These are phyloP conservation scores for Eriosoma lanigerum DNA, from an alignment of 1,140 invertebrate genomes.

Conservation along the genomic window DNA sequence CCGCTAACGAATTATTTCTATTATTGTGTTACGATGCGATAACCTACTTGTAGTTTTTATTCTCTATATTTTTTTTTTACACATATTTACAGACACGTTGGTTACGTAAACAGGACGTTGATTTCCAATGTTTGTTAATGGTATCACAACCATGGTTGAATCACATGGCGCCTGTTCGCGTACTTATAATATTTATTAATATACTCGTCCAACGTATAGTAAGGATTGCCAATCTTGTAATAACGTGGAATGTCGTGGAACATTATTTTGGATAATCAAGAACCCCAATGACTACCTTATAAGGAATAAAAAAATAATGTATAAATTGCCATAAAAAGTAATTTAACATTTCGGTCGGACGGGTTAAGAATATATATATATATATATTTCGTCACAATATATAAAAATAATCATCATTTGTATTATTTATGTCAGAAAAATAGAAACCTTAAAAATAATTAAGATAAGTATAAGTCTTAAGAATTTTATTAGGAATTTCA, in stretches of 20 bases:
- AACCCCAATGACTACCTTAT: not conserved
- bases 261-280: constrained; percentile 25
- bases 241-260: not conserved
- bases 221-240: not conserved
- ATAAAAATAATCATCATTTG: not conserved
- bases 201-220: not conserved
- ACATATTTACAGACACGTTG: not conserved
- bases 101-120: constrained; percentile 21
- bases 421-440: not conserved
- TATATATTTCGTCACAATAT: not conserved
- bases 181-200: not conserved
- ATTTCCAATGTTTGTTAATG: constrained; percentile 19
- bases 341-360: not conserved
- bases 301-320: not conserved
- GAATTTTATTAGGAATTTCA: not conserved
- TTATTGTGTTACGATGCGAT: constrained; percentile 4
- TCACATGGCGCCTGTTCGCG: not conserved
- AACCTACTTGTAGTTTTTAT: not conserved
- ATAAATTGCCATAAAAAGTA: not conserved
- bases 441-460: not conserved
- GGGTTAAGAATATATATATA: not conserved
- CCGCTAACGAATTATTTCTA: not conserved
- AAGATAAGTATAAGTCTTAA: not conserved
- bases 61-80: not conserved
- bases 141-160: not conserved